These are phyloP conservation scores for Melieria omissa DNA, from an alignment of 2,888 invertebrate genomes.

Conservation along the genomic window DNA sequence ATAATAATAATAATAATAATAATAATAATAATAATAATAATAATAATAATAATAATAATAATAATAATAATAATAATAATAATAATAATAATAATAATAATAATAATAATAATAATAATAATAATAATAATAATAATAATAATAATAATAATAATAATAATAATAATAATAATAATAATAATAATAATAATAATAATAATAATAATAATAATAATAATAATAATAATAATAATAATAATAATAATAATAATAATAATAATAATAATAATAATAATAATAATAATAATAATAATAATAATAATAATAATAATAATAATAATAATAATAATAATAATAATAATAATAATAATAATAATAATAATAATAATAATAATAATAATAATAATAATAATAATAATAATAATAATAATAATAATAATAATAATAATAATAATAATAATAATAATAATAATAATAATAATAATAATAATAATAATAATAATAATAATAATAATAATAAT, in stretches of 20 bases:
- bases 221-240: slow-evolving; percentile 4
- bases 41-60: slow-evolving; percentile 2
- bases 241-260: slow-evolving; percentile 4
- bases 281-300: slow-evolving; percentile 2
- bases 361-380: slow-evolving; percentile 4
- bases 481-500: slow-evolving; percentile 4
- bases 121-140: slow-evolving; percentile 4
- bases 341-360: slow-evolving; percentile 4
- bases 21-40: slow-evolving; percentile 2
- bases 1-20: slow-evolving; percentile 2
- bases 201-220: slow-evolving; percentile 4
- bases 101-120: slow-evolving; percentile 4
- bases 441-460: slow-evolving; percentile 4
- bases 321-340: slow-evolving; percentile 4
- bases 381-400: slow-evolving; percentile 4
- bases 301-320: slow-evolving; percentile 2
- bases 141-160: slow-evolving; percentile 4
- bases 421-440: slow-evolving; percentile 4
- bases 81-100: slow-evolving; percentile 2
- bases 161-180: slow-evolving; percentile 4
- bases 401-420: slow-evolving; percentile 4
- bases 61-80: slow-evolving; percentile 2
- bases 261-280: slow-evolving; percentile 4
- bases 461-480: slow-evolving; percentile 4
- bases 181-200: slow-evolving; percentile 4